These are phyloP conservation scores for Silurus glanis DNA, from an alignment of 2,113 vertebrate genomes.

Conservation along the genomic window DNA sequence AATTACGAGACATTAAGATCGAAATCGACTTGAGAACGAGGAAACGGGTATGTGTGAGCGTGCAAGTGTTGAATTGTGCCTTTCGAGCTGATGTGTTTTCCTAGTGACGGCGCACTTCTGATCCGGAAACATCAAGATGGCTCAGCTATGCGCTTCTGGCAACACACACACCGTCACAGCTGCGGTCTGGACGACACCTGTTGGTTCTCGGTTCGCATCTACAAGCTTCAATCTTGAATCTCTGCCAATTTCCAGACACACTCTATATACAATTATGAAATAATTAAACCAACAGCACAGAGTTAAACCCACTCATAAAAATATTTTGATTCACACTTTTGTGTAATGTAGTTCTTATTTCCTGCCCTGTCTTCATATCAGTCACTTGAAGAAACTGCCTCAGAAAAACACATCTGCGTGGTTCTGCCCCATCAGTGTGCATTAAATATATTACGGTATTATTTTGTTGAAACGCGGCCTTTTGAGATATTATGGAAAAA, in stretches of 20 bases:
- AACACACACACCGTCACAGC: not conserved
- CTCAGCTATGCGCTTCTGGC: conserved; percentile 6
- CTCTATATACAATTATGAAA: not conserved
- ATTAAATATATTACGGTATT: not conserved
- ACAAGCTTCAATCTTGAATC: not conserved
- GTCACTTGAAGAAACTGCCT: not conserved
- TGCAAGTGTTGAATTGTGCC: not conserved
- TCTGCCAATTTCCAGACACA: not conserved
- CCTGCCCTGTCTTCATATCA: not conserved
- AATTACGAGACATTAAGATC: not conserved
- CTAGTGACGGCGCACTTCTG: conserved; percentile 10
- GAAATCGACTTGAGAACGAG: not conserved
- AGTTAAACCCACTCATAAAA: too few relatives aligned
- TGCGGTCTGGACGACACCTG: conserved; percentile 19
- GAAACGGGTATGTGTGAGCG: not conserved
- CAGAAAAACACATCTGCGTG: not conserved
- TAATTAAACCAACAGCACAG: not conserved
- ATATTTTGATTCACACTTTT: not conserved
- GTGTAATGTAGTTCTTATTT: not conserved
- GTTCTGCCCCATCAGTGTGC: not conserved
- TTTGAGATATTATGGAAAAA: too few relatives aligned
- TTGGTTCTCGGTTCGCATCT: not conserved
- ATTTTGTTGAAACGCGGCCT: not conserved
- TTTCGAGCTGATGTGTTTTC: not conserved
- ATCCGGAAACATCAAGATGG: conserved; percentile 8